These are phyloP conservation scores for Chaenogobius annularis DNA, from an alignment of 2,113 vertebrate species.

Conservation along the genomic window DNA sequence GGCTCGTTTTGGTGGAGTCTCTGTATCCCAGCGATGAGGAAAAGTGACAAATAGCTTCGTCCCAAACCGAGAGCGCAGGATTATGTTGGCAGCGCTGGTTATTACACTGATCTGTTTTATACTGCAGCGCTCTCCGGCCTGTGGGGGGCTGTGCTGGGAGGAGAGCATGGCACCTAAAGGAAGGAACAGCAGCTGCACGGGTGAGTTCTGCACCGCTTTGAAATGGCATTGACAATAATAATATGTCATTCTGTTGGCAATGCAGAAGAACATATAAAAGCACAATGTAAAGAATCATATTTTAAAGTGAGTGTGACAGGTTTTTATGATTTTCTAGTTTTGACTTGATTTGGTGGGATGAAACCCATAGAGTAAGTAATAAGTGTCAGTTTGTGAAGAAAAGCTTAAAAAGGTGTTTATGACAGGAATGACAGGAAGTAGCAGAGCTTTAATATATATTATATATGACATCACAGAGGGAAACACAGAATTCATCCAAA, in stretches of 20 bases:
- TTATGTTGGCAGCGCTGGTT: constrained; percentile 78
- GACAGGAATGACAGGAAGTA: too few relatives aligned
- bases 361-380: too few relatives aligned
- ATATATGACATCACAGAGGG: too few relatives aligned
- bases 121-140: constrained; percentile 51
- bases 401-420: too few relatives aligned
- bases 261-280: too few relatives aligned
- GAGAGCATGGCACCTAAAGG: constrained; percentile 50
- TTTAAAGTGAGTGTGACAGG: too few relatives aligned
- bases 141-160: constrained; percentile 65
- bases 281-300: too few relatives aligned
- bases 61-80: constrained; percentile 50
- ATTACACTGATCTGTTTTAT: constrained; percentile 70
- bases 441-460: too few relatives aligned
- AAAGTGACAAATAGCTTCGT: constrained; percentile 51
- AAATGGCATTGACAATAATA: background rate
- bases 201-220: constrained; percentile 75
- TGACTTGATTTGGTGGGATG: background rate
- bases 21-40: constrained; percentile 44
- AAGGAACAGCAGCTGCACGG: constrained; percentile 72
- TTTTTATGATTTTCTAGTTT: too few relatives aligned
- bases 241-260: background rate
- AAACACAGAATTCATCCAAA: too few relatives aligned
- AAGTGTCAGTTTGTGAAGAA: too few relatives aligned
- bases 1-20: constrained; percentile 49